A percentile compares a stretch with the other conserved stretches of the same genome.
Conservation (phyloP, 2,113 vertebrate species). For the Dicentrarchus labrax region DNA sequence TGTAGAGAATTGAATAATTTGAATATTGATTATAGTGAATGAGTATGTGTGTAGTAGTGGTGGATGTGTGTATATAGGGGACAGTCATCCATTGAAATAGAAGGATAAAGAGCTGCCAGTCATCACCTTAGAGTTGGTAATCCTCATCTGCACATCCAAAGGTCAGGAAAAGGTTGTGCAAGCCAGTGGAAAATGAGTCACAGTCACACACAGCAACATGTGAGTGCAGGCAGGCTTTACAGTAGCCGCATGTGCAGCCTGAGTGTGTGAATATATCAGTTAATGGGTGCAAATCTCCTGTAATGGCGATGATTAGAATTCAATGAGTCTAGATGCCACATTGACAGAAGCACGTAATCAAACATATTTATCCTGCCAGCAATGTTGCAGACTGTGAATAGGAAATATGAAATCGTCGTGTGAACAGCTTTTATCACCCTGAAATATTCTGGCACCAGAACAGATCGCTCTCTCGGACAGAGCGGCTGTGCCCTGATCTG, state of each 20-base stretch:
- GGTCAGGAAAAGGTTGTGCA: constrained; percentile 57
- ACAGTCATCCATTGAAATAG: constrained; percentile 22
- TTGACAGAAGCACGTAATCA: constrained; percentile 2
- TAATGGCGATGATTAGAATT: constrained; percentile 35
- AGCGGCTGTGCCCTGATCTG: constrained; percentile 47
- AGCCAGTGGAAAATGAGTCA: constrained; percentile 78
- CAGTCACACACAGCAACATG: constrained; percentile 60
- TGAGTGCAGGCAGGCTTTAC: constrained; percentile 57
- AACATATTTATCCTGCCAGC: neutral
- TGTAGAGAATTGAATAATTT: neutral
- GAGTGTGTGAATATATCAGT: constrained; percentile 47
- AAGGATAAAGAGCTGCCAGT: constrained; percentile 60
- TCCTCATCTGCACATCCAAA: constrained; percentile 64
- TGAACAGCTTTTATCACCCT: neutral
- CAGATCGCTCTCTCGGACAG: neutral
- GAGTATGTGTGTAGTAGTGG: neutral
- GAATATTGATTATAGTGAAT: constrained; percentile 10
- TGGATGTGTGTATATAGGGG: constrained; percentile 7
- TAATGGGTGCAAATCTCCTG: constrained; percentile 59
- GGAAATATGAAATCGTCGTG: constrained; percentile 11
- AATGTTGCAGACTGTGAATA: neutral
- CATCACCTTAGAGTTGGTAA: constrained; percentile 59
- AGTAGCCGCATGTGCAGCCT: constrained; percentile 39
- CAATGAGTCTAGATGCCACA: neutral
- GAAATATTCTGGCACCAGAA: constrained; percentile 17